phyloP scores from a whole-genome alignment of 1,140 invertebrate genomes.

The Penaeus indicus region DNA sequence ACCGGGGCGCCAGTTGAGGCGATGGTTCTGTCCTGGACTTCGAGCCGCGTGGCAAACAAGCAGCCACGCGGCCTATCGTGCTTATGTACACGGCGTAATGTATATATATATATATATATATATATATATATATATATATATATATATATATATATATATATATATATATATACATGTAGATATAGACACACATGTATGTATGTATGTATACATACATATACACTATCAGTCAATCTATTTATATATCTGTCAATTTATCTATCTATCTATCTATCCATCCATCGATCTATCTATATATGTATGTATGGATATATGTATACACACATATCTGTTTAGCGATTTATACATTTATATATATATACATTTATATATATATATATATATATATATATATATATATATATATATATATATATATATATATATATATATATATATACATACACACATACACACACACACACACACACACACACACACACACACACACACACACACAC shows the following conservation, averaged over 20 bases:
- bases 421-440: no score
- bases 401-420: neutral
- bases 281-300: neutral
- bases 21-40: no score
- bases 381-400: neutral
- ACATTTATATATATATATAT: neutral
- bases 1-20: no score
- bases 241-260: neutral
- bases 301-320: neutral
- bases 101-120: no score
- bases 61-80: no score
- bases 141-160: no score
- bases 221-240: neutral
- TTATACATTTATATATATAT: neutral
- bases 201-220: no score
- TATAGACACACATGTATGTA: no score
- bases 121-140: no score
- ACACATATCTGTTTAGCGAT: neutral
- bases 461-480: neutral
- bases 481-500: neutral
- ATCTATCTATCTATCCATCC: neutral
- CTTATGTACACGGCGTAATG: no score
- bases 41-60: no score
- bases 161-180: no score
- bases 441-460: neutral